Evolutionary conservation across 2,113 vertebrate species (phyloP), one percentile per base, ranked within the genome.

Genomic region (Oplegnathus fasciatus): DNA sequence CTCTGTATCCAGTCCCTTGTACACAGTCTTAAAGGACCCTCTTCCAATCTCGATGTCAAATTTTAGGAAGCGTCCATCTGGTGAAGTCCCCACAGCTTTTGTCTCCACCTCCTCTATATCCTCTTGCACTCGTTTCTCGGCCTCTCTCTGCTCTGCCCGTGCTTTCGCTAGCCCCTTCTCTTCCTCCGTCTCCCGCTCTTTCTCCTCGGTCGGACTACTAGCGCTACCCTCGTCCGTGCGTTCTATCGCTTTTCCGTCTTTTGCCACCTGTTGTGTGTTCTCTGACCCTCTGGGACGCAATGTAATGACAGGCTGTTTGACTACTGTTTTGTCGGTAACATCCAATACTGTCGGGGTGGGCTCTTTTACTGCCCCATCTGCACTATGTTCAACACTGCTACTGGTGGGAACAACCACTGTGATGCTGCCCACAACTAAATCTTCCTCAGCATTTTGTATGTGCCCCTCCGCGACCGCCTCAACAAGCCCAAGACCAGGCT

Each of bases 21-120:
- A 99, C 26, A 99, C 98, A 0, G 98, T 99, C 96, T 99, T 99
- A 91, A 99, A 99, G 61, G 98, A 99, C 28, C 98, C 98, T 82
- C 98, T 95, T 88, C 98, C 98, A 6, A 99, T 98, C 94, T 99
- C 98, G 5, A 99, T 99, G 95, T 99, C 98, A 60, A 99, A 99
- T 93, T 99, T 99, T 9, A 99, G 95, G 88, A 99, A 99, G 85
- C 98, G 97, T 26, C 98, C 98, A 5, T 99, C 98, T 0, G 97
- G 97, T 6, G 98, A 99, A 54, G 98, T 96, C n/a, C 97, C 98
- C 74, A 99, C 98, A 0, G 98, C 98, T 94, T 99, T 99, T 10
- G 98, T 99, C 95, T 99, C 98, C 46, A 97, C 96, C 95, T 99
- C 98, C 85, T 99, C 98, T 26, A 95, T 98, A 32, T 99, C 98